These are phyloP conservation scores for Esox niger DNA, from an alignment of 2,113 vertebrate genomes.

Conservation along the genomic window DNA sequence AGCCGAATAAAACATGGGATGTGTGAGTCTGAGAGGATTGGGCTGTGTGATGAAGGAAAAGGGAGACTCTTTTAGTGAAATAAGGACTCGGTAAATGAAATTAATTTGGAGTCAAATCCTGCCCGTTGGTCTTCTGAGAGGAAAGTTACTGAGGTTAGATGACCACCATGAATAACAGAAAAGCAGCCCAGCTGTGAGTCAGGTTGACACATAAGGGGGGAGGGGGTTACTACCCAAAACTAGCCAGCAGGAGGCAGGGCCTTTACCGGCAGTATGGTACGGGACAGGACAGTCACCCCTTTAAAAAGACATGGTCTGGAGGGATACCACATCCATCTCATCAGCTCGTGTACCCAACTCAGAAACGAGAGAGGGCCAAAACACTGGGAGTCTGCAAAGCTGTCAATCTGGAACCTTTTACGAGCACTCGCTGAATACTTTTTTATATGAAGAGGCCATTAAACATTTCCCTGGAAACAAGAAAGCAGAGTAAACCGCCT, in stretches of 20 bases:
- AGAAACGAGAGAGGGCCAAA: slow-evolving; percentile 39
- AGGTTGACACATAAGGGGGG: slow-evolving; percentile 65
- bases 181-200: slow-evolving; percentile 72
- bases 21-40: neutral
- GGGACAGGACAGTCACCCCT: neutral
- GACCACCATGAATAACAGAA: slow-evolving; percentile 70
- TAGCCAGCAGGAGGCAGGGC: neutral
- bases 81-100: slow-evolving; percentile 65
- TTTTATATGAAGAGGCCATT: slow-evolving; percentile 66
- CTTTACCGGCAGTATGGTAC: neutral
- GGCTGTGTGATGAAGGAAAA: slow-evolving; percentile 19
- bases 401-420: slow-evolving; percentile 67
- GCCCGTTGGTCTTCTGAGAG: slow-evolving; percentile 66
- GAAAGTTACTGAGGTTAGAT: slow-evolving; percentile 70
- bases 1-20: neutral
- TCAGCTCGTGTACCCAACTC: slow-evolving; percentile 23
- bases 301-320: too few relatives aligned
- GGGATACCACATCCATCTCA: neutral
- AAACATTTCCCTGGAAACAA: slow-evolving; percentile 39
- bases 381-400: slow-evolving; percentile 66
- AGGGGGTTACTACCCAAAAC: neutral
- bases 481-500: slow-evolving; percentile 9
- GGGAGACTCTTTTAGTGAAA: slow-evolving; percentile 39
- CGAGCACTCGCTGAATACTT: slow-evolving; percentile 56
- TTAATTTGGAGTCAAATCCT: slow-evolving; percentile 76